A percentile compares a stretch with the other conserved stretches of the same genome.
phyloP scores from a whole-genome alignment of 2,113 vertebrate species.

The Vulpes vulpes region DNA sequence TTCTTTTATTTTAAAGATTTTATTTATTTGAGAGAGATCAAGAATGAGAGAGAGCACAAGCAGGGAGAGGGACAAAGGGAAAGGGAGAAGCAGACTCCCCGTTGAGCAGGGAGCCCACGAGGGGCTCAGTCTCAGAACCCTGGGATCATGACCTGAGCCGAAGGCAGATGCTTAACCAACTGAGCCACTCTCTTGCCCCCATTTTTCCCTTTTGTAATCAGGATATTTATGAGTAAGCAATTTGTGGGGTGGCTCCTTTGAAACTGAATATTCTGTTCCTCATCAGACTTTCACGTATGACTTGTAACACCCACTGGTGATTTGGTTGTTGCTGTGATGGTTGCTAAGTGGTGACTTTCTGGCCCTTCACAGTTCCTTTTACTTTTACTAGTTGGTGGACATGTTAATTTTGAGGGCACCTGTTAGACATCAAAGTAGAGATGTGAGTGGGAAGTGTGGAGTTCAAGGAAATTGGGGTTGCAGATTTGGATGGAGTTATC shows the following conservation, averaged over 20 bases:
- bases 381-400: background rate
- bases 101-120: no score
- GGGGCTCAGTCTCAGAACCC: no score
- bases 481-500: background rate
- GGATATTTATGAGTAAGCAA: background rate
- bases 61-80: no score
- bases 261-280: background rate
- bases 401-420: background rate
- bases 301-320: background rate
- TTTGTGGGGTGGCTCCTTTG: background rate
- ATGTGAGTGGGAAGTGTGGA: background rate
- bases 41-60: no score
- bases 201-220: background rate
- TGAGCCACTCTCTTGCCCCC: background rate
- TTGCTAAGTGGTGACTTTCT: background rate
- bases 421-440: background rate
- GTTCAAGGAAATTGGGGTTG: background rate
- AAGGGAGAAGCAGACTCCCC: no score
- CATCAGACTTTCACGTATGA: background rate
- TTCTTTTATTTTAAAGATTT: background rate
- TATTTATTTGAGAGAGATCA: no score
- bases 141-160: no score
- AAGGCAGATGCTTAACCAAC: no score
- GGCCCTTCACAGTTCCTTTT: background rate
- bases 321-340: no score